Evolutionary conservation across 2,113 vertebrate species (phyloP).

Genomic region (Chaetorhynchus papuensis): DNA sequence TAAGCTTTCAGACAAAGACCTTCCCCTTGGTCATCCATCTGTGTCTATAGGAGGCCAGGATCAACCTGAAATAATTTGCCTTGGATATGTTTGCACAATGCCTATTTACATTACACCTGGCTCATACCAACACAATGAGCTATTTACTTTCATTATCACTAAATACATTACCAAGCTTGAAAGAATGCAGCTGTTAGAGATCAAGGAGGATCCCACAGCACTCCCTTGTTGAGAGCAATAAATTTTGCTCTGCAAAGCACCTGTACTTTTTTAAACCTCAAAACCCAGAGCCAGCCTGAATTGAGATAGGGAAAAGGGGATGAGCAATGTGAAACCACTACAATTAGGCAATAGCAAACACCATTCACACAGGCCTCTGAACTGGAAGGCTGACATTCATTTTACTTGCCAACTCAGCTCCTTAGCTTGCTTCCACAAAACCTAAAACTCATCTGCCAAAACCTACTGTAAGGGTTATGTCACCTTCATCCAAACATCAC

Average conservation of each 20-base stretch:
- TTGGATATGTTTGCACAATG: neutral
- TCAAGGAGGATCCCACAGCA: neutral
- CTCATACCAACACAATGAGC: conserved; percentile 36
- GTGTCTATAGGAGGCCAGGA: neutral
- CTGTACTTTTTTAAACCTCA: neutral
- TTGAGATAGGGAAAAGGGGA: neutral
- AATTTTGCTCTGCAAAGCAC: neutral
- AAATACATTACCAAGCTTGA: conserved; percentile 4
- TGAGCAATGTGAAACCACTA: neutral
- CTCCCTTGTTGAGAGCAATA: neutral
- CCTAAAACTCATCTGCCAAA: neutral
- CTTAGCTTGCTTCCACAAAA: neutral
- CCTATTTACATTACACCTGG: conserved; percentile 1
- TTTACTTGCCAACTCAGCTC: neutral
- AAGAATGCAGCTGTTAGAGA: conserved; percentile 31
- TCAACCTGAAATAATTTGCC: neutral
- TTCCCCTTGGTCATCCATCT: neutral
- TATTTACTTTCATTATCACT: conserved; percentile 14
- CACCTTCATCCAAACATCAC: neutral
- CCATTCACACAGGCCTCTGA: neutral
- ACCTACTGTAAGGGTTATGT: neutral
- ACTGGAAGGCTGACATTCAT: neutral
- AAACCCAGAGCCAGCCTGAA: neutral
- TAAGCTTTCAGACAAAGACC: neutral
- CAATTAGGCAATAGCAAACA: neutral